phyloP scores from a whole-genome alignment of 2,113 vertebrate species.

The Myiozetetes cayanensis region DNA sequence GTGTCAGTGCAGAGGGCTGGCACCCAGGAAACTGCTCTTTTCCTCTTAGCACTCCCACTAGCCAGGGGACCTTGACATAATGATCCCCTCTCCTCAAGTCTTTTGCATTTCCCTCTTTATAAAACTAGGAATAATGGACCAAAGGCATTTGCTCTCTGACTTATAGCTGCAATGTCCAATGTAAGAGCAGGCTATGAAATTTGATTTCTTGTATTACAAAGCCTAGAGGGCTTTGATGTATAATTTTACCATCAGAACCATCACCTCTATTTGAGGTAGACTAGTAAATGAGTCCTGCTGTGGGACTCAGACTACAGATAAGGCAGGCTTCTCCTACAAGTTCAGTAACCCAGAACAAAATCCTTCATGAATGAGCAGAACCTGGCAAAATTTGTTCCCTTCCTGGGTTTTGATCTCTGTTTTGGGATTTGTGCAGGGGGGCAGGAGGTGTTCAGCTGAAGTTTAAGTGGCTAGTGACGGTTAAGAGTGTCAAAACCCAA shows the following conservation, averaged over 20 bases:
- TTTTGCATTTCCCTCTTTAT: background rate
- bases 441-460: background rate
- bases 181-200: background rate
- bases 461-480: background rate
- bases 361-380: background rate
- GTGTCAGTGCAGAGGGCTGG: background rate
- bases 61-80: background rate
- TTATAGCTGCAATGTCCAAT: background rate
- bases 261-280: background rate
- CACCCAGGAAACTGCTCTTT: background rate
- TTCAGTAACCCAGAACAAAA: background rate
- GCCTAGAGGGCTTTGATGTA: background rate
- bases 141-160: background rate
- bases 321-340: background rate
- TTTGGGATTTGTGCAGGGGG: background rate
- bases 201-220: background rate
- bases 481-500: accelerated
- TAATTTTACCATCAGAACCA: background rate
- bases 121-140: background rate
- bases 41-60: background rate
- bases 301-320: background rate
- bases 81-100: background rate
- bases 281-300: background rate
- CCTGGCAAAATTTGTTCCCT: background rate
- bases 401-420: background rate